Base-by-base conservation (phyloP, 2,888 invertebrate genomes). In the Stenchaetothrips biformis region DNA sequence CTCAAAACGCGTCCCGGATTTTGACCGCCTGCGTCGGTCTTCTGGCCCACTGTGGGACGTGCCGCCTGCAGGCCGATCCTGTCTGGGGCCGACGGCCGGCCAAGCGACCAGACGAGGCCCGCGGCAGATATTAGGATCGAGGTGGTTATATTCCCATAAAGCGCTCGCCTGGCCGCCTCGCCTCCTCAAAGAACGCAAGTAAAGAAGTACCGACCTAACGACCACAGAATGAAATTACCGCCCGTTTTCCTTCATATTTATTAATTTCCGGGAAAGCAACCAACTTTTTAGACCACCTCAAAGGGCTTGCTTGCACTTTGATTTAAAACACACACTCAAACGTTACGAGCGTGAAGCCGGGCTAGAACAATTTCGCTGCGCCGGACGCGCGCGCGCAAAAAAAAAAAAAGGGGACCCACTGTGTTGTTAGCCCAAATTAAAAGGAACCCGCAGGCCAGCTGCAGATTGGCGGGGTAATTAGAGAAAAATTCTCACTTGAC, bases 211-310 rank as follows among this genome's bases (percentile, higher is more conserved):
- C 53, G 16, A 53, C 53, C 9, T 74, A 74, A 74, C 67, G 67
- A 74, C 67, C 67, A 74, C 67, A 74, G 67, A 74, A 25, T 74
- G 67, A 74, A 74, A 74, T 74, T 74, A 74, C 67, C 21, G 25
- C 25, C 25, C 11, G 2, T 37, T 37, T 37, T 37, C 25, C 67
- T 25, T 25, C 11, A 25, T 74, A 8, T 74, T 74, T 9, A 21
- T 74, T 21, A 21, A 21, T 21, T 74, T 74, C 67, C 67, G 67
- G 67, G 67, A 67, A 67, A 67, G 4, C 53, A 0, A 53, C 9
- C 53, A 53, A 53, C 53, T 53, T 53, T 53, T 4, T 18, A 13
- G 18, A 13, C 53, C 53, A 53, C 18, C 53, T 18, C 53, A 53
- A 53, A 53, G 11, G 53, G 16, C 53, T 4, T 4, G 37, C 37